These are phyloP conservation scores for Napeogenes inachia DNA, from an alignment of 2,888 invertebrate species.

Conservation along the genomic window DNA sequence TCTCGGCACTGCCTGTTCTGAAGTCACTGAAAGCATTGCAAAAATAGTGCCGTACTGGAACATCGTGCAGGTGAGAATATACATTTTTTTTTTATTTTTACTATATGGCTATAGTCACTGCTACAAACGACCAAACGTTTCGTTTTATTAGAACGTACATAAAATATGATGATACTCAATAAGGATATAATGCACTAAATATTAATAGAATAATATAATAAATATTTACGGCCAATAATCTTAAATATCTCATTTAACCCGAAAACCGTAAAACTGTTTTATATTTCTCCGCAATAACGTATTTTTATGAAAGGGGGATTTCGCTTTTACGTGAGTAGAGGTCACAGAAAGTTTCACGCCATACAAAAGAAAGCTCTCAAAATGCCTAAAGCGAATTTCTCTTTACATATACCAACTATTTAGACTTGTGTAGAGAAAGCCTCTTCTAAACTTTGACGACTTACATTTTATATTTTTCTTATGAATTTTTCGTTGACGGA, in stretches of 20 bases:
- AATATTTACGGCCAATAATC: background rate
- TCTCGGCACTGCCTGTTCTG: conserved; percentile 92
- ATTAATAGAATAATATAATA: background rate
- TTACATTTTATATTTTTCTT: no score
- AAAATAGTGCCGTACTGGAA: conserved; percentile 96
- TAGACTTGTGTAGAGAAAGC: no score
- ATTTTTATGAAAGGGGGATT: conserved; percentile 20
- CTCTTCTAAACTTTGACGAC: no score
- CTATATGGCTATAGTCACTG: no score
- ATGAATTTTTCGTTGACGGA: no score
- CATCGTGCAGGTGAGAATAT: conserved; percentile 84
- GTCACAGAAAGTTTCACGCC: conserved; percentile 19
- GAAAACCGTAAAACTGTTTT: background rate
- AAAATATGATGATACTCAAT: no score
- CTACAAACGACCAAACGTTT: no score
- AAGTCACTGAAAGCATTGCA: conserved; percentile 93
- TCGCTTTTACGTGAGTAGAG: conserved; percentile 13
- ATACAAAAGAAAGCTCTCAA: conserved; percentile 17
- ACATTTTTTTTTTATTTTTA: background rate
- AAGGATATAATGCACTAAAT: no score
- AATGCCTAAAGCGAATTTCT: conserved; percentile 14
- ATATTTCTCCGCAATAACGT: conserved; percentile 5
- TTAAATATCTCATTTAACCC: no score
- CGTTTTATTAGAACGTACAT: no score
- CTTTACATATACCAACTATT: no score